Base-by-base conservation (phyloP, 2,113 vertebrate species). In the Triplophysa tibetana region DNA sequence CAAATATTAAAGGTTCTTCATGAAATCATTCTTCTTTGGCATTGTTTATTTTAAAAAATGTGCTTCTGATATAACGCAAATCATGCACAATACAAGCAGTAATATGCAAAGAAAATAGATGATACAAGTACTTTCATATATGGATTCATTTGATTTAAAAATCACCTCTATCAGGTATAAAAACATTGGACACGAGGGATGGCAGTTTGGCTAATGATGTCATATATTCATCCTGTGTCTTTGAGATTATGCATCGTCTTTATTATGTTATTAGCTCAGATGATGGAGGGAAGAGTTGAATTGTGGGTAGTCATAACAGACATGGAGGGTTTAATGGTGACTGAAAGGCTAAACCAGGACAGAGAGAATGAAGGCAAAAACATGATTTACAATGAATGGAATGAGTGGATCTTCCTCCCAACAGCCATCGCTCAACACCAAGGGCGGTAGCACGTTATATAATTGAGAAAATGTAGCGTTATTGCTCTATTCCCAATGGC, bases 351-450 rank as follows among this genome's bases (percentile, higher is more conserved):
- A 76, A 66, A 23, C 16, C 17, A 48, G 41, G 26, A 62, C 17
- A 79, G 8, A 16, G 63, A 66, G 26, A 43, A n/a, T 43, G 62
- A 54, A 19, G 60, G 52, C 80, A 62, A 68, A 7, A 33, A 69
- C 77, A 85, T 83, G 80, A 86, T 89, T 29, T 73, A 80, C 54
- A 65, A 8, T 7, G 13, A 79, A 45, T 19, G 26, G 24, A 62
- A 70, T 11, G 56, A 63, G 76, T 61, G 66, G 77, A 43, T 73
- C 50, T 78, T 75, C 70, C 69, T 66, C 74, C 67, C 78, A 87
- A 88, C 89, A 87, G 87, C 83, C 84, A 70, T 65, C 61, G 76
- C 83, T 85, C 81, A 73, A 80, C 70, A 75, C 21, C 54, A 74
- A 63, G 70, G 50, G 70, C 26, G 50, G 82, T 78, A 82, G 26